phyloP scores from a whole-genome alignment of 2,888 invertebrate genomes.

The Epicampocera succincta region DNA sequence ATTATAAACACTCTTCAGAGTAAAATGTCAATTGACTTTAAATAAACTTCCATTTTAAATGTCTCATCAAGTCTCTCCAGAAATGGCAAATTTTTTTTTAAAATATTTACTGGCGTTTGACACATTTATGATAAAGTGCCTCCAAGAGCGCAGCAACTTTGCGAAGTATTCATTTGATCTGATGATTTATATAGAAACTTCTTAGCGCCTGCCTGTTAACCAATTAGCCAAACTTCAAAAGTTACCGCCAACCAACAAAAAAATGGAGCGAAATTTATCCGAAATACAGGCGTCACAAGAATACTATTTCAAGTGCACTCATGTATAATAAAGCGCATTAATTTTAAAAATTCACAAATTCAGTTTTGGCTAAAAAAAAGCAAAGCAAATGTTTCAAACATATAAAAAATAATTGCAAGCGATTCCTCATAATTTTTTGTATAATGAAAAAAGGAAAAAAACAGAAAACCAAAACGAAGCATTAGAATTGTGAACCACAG shows the following conservation, averaged over 20 bases:
- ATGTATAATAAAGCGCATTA: conserved; percentile 69
- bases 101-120: conserved; percentile 39
- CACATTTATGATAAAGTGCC: conserved; percentile 13
- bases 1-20: not conserved
- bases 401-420: conserved; percentile 49
- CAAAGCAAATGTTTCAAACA: conserved; percentile 16
- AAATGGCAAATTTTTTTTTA: conserved; percentile 29
- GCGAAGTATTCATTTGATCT: conserved; percentile 44
- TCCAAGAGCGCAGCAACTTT: not conserved
- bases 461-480: conserved; percentile 3
- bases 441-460: conserved; percentile 26
- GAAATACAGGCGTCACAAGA: conserved; percentile 42
- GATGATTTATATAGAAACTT: conserved; percentile 66
- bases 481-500: conserved; percentile 61
- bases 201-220: conserved; percentile 65
- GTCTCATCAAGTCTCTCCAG: not conserved
- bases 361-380: conserved; percentile 27
- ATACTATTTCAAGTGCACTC: conserved; percentile 67
- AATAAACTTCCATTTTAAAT: not conserved
- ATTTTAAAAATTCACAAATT: conserved; percentile 62
- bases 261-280: not conserved
- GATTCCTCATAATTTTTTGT: conserved; percentile 62
- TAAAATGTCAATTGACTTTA: not conserved
- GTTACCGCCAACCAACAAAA: conserved; percentile 55
- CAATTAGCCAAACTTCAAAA: conserved; percentile 66